Evolutionary conservation across 2,113 vertebrate genomes (phyloP).

Genomic region (Daphoenositta chrysoptera): DNA sequence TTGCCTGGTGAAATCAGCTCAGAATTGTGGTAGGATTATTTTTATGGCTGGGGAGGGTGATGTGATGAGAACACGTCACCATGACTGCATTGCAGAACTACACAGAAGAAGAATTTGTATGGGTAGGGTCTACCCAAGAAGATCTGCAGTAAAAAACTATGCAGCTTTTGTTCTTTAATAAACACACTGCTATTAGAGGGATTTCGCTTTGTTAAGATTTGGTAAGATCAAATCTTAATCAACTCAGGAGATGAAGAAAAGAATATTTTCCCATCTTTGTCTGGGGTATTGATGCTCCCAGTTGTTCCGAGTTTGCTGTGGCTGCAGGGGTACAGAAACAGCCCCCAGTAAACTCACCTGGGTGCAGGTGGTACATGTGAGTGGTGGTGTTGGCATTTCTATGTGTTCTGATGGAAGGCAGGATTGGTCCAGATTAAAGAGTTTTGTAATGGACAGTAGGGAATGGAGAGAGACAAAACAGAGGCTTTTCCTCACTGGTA

Average conservation of each 20-base stretch:
- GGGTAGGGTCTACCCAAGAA: background rate
- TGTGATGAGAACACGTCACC: background rate
- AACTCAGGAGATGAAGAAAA: background rate
- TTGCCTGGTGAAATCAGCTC: background rate
- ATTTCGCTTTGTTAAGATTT: background rate
- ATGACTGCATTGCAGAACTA: conserved; percentile 18
- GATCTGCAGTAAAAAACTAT: background rate
- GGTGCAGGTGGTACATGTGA: background rate
- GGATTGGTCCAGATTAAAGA: background rate
- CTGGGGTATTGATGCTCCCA: background rate
- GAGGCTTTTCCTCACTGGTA: background rate
- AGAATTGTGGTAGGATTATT: background rate
- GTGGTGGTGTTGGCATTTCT: background rate
- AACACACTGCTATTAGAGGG: background rate
- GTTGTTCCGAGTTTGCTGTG: background rate
- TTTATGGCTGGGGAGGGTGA: background rate
- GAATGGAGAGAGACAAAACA: background rate
- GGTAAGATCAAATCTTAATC: background rate
- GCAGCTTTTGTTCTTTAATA: background rate
- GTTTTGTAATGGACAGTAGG: background rate
- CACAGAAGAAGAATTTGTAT: background rate
- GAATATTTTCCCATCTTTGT: background rate
- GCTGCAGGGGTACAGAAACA: background rate
- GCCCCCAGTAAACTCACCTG: background rate
- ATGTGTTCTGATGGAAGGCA: rapidly evolving